Evolutionary conservation across 2,113 vertebrate species (phyloP).

Genomic region (Nesogale talazaci): DNA sequence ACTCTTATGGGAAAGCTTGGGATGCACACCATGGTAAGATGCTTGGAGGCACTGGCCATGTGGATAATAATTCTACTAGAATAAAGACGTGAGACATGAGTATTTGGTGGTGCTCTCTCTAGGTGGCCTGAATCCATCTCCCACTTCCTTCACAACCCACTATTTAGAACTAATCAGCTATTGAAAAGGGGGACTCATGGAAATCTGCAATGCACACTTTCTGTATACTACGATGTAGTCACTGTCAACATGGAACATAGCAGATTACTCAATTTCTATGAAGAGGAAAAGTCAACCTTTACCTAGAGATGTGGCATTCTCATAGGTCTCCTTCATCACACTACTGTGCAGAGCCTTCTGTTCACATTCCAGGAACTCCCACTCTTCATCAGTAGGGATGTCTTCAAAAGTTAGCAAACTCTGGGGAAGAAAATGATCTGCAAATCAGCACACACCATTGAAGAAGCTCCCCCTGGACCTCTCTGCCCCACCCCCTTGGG

Average conservation of each 20-base stretch:
- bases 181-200: neutral
- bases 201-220: neutral
- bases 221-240: neutral
- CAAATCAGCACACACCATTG: neutral
- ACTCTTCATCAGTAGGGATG: slow-evolving; percentile 69
- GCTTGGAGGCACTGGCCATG: neutral
- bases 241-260: neutral
- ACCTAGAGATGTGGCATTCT: slow-evolving; percentile 68
- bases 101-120: neutral
- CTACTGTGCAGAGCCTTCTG: slow-evolving; percentile 68
- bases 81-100: neutral
- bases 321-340: slow-evolving; percentile 64
- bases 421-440: slow-evolving; percentile 53
- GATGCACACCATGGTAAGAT: neutral
- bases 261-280: neutral
- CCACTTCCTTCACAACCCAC: too few species aligned
- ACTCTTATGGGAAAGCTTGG: neutral
- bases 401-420: slow-evolving; percentile 71
- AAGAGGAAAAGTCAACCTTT: slow-evolving; percentile 19
- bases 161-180: neutral
- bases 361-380: slow-evolving; percentile 44
- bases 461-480: too few species aligned
- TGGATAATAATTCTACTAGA: slow-evolving; percentile 5
- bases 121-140: neutral
- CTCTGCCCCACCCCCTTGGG: neutral